These are phyloP conservation scores for Smittia sp. DNA, from an alignment of 2,888 invertebrate genomes.

Conservation along the genomic window DNA sequence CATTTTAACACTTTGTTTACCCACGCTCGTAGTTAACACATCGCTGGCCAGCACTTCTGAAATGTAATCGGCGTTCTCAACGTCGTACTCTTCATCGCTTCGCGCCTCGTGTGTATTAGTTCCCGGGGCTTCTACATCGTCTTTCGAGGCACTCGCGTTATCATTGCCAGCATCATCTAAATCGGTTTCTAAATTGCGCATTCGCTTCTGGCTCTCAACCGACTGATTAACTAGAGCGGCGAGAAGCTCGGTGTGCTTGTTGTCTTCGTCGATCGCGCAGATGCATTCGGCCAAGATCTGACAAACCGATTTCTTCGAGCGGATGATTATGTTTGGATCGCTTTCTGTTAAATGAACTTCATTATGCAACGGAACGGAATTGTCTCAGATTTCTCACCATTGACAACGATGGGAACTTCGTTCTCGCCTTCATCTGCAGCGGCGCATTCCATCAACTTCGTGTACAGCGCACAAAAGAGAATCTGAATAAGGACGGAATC, in stretches of 20 bases:
- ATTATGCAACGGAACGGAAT: conserved; percentile 43
- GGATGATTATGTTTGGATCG: conserved; percentile 44
- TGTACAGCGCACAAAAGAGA: conserved; percentile 66
- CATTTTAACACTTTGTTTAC: conserved; percentile 62
- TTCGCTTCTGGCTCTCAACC: conserved; percentile 56
- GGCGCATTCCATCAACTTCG: conserved; percentile 60
- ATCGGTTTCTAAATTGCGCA: conserved; percentile 50
- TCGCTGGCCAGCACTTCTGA: conserved; percentile 62
- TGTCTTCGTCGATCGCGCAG: conserved; percentile 75
- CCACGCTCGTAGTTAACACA: conserved; percentile 61
- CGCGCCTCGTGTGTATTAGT: conserved; percentile 41
- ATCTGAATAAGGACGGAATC: conserved; percentile 69
- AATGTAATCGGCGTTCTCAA: conserved; percentile 55
- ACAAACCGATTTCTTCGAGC: conserved; percentile 59
- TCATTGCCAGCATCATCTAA: conserved; percentile 46
- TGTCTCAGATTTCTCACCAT: background rate
- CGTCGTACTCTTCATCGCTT: conserved; percentile 50
- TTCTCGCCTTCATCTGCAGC: conserved; percentile 49
- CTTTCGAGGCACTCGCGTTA: conserved; percentile 51
- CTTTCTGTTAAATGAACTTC: conserved; percentile 41
- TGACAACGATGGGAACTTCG: conserved; percentile 15
- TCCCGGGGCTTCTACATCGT: conserved; percentile 47
- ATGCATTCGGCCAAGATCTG: conserved; percentile 74
- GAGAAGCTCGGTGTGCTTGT: conserved; percentile 75
- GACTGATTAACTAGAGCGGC: conserved; percentile 61